These are phyloP conservation scores for Leucosticte australis DNA, from an alignment of 2,113 vertebrate genomes.

Conservation along the genomic window DNA sequence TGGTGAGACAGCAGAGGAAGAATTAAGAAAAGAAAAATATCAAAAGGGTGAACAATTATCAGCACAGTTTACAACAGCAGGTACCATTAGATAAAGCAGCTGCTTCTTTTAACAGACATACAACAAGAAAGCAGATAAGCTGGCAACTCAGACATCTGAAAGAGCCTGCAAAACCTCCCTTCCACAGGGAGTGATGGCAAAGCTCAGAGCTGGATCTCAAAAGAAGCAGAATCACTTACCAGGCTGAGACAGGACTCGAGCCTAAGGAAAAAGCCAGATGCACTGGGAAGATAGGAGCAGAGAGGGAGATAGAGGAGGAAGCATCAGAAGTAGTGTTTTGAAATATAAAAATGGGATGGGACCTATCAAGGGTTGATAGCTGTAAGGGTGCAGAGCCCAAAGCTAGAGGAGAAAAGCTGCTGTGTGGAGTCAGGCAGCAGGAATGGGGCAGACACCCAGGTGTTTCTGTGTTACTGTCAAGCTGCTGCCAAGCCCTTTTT, in stretches of 20 bases:
- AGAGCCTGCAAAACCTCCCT: neutral
- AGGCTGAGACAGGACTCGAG: neutral
- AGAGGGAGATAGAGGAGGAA: neutral
- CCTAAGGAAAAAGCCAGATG: neutral
- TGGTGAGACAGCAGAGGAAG: neutral
- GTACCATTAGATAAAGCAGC: neutral
- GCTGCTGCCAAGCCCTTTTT: neutral
- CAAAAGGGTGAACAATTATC: neutral
- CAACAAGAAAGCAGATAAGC: neutral
- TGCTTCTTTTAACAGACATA: neutral
- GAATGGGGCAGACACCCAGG: neutral
- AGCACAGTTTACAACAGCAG: neutral
- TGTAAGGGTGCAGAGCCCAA: neutral
- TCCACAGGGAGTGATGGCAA: neutral
- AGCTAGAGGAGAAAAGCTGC: neutral
- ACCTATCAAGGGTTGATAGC: rapidly evolving
- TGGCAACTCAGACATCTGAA: neutral
- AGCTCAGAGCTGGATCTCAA: neutral
- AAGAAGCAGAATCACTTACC: neutral
- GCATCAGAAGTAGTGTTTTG: neutral
- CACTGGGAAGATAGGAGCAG: neutral
- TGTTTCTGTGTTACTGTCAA: neutral
- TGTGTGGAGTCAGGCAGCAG: neutral
- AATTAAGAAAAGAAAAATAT: neutral
- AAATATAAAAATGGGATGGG: neutral